Evolutionary conservation across 1,140 invertebrate species (phyloP), one percentile per base, ranked within the genome.

Genomic region (Cylas formicarius): DNA sequence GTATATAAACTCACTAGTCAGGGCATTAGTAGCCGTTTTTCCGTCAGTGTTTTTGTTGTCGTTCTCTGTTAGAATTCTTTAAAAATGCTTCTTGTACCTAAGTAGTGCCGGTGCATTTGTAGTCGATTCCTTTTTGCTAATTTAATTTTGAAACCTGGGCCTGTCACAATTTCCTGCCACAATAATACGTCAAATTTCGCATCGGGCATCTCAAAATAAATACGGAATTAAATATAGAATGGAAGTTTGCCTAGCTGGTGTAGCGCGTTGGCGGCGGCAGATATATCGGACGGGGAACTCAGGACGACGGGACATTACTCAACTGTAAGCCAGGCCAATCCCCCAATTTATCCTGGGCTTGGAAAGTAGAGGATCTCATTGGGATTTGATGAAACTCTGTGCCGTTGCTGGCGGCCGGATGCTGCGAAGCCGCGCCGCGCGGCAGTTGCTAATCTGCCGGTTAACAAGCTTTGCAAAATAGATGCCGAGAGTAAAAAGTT

Each of bases 301-400:
- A 52, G 52, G 42, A 48, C 58, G 63, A 65, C 61, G 61, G 53
- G 55, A 58, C 63, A 65, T 65, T 65, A 65, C 60, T 65, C 63
- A 65, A 61, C 63, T 55, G 55, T 63, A 65, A 63, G 61, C 63
- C 63, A 42, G 56, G 57, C 57, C 60, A 65, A 62, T 62, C 63
- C 62, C 63, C 63, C 61, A 65, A 63, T 65, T 65, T 63, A 63
- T 63, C 63, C 63, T 47, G 48, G 60, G 55, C 57, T 27, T 50
- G 52, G 58, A 57, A 61, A 58, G 60, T 58, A 57, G 56, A 54
- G 62, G 61, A 62, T 65, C 62, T 63, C 62, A 58, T 60, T 62
- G 63, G 63, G 63, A 65, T 65, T 65, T 65, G 63, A 65, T 63
- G 63, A 63, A 65, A 65, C 61, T 59, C 53, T 49, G n/a, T n/a